Evolutionary conservation across 2,797 vertebrate species (phyloP), one percentile per base, ranked within the genome.

Genomic region (Scyliorhinus canicula): DNA sequence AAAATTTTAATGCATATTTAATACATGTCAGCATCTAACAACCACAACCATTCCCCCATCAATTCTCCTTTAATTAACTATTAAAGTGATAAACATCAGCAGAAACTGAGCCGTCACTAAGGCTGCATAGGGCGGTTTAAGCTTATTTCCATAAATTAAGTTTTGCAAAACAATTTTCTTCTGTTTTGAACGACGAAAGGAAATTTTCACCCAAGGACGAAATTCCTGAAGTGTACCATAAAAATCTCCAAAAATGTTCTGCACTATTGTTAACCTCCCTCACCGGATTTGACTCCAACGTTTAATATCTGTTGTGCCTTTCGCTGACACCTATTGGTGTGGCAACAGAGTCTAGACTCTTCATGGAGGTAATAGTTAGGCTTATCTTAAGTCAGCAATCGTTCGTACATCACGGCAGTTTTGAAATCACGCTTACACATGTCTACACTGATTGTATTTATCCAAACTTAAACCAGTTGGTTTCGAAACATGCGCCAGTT

Each of bases 281-380:
- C 69, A 6, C 77, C 79, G 8, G 40, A 47, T 5, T 57, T 88
- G 85, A n/a, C 31, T 88, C 85, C 31, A 14, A 93, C 11, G 5
- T 67, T 67, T 31, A 67, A 67, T 11, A 69, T 47, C n/a, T 47
- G 50, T 50, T 93, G 60, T 93, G 40, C 60, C 8, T 26, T 67
- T 47, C n/a, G 44, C 35, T 65, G 88, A 60, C 57, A 65, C 14
- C 19, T 93, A 93, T 65, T 93, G 60, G 60, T 65, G 60, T 65
- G 60, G 88, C n/a, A n/a, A 31, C 40, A 67, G 21, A 67, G 91
- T 93, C 91, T 93, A 93, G 91, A 67, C 91, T 93, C 40, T 67
- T 93, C 11, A 1, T 28, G 7, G 21, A 47, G 31, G n/a, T 93
- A 67, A 93, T 93, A 67, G 65, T 50, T 47, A 19, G 31, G 86